A percentile compares a stretch with the other conserved stretches of the same genome.
These are phyloP conservation scores for Phaethon lepturus DNA, from an alignment of 2,113 vertebrate species.

Conservation along the genomic window DNA sequence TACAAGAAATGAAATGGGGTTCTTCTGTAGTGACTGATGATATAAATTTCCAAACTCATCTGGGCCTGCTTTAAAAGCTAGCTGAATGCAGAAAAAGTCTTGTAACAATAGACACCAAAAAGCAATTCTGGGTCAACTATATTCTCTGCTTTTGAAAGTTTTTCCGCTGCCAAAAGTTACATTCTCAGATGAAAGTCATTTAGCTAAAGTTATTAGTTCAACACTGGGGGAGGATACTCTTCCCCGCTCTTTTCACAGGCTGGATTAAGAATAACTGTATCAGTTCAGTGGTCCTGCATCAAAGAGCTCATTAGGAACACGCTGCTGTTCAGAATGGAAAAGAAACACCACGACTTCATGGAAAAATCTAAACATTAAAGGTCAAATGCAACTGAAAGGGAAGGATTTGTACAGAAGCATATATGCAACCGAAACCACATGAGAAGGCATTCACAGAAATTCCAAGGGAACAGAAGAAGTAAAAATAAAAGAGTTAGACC, in stretches of 20 bases:
- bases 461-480: constrained; percentile 59
- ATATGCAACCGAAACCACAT: constrained; percentile 52
- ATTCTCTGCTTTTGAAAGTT: neutral
- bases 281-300: constrained; percentile 51
- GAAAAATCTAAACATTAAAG: constrained; percentile 55
- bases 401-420: constrained; percentile 44
- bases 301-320: constrained; percentile 54
- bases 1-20: neutral
- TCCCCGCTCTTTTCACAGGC: neutral
- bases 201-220: neutral
- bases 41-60: fast-evolving
- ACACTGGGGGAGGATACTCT: neutral
- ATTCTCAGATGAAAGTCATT: neutral
- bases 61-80: neutral
- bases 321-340: constrained; percentile 61
- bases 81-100: neutral
- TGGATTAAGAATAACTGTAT: constrained; percentile 14
- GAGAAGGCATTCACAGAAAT: constrained; percentile 69
- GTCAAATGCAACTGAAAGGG: constrained; percentile 36
- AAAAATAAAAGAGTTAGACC: constrained; percentile 66
- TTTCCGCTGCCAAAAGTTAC: neutral
- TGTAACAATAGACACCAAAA: neutral
- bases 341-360: constrained; percentile 51
- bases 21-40: neutral
- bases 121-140: neutral